Evolutionary conservation across 1,140 invertebrate genomes (phyloP).

Genomic region (Zophobas morio): DNA sequence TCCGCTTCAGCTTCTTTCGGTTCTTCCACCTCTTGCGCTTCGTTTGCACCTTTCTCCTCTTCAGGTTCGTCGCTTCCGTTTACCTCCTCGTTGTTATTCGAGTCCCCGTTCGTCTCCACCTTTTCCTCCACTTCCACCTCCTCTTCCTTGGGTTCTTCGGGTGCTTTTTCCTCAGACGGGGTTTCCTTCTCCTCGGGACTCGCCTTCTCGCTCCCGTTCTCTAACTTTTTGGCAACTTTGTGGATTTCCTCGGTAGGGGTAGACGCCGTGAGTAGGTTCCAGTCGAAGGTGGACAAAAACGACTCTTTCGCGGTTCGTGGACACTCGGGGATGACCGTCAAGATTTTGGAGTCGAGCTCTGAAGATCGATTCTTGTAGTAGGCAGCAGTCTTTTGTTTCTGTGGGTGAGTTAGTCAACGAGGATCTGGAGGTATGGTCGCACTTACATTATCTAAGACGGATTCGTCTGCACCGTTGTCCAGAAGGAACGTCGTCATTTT

Average conservation of each 20-base stretch:
- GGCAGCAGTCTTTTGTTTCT: constrained; percentile 87
- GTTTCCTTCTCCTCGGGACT: constrained; percentile 53
- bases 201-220: constrained; percentile 50
- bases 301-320: constrained; percentile 79
- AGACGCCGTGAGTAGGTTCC: constrained; percentile 75
- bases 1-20: constrained; percentile 59
- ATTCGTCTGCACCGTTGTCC: constrained; percentile 83
- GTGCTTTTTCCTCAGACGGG: too few species aligned
- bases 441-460: constrained; percentile 85
- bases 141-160: constrained; percentile 43
- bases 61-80: constrained; percentile 56
- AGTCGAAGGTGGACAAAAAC: constrained; percentile 80
- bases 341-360: constrained; percentile 79
- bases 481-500: constrained; percentile 82
- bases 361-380: constrained; percentile 83
- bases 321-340: constrained; percentile 83
- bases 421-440: constrained; percentile 33
- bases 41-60: constrained; percentile 44
- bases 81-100: constrained; percentile 59
- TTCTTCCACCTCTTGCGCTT: constrained; percentile 50
- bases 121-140: constrained; percentile 64
- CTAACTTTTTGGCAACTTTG: constrained; percentile 64
- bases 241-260: constrained; percentile 69
- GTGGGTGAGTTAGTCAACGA: constrained; percentile 48
- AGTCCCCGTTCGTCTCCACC: constrained; percentile 58